Base-by-base conservation (phyloP, 2,888 invertebrate species). In the Eristalis tenax region DNA sequence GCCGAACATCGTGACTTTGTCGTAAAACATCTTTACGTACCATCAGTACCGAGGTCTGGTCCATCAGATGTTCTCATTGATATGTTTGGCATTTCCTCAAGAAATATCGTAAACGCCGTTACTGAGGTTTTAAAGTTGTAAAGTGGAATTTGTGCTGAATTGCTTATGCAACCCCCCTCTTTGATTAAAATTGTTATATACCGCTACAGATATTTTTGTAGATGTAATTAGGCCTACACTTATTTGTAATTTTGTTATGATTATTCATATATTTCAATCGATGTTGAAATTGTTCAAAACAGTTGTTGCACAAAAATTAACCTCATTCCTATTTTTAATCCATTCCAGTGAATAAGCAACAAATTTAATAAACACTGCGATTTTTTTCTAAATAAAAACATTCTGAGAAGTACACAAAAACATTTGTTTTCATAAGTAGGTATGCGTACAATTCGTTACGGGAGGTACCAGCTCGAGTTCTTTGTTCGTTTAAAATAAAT, bases 41-140 rank as follows among this genome's bases (percentile, higher is more conserved):
- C 94, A 10, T 95, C 94, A 40, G 95, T 99, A 28, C 99, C 99
- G 15, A 96, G 99, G 89, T 99, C 99, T 56, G 99, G 99, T 0
- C 97, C 98, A 85, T 96, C 99, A 38, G 94, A 94, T 40, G 97
- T 95, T 3, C 95, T 99, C 74, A 94, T 99, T 83, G 97, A 98
- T 90, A 95, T 95, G 93, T 99, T 95, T 94, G 98, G 98, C 88
- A 96, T 99, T 91, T 97, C 97, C 89, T 96, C 98, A 1, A 95
- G 95, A 70, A 96, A 96, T 91, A 96, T 99, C 90, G 95, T 95
- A 18, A 94, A 94, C 74, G 97, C 97, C 57, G 97, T 95, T 10
- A 94, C 94, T 74, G 94, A 94, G 59, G 90, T 97, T 75, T 92
- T 96, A 75, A 94, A 95, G 91, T 91, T 93, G 87, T 94, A 92